A percentile compares a stretch with the other conserved stretches of the same genome.
phyloP scores from a whole-genome alignment of 1,140 invertebrate species.

The Nilaparvata lugens region DNA sequence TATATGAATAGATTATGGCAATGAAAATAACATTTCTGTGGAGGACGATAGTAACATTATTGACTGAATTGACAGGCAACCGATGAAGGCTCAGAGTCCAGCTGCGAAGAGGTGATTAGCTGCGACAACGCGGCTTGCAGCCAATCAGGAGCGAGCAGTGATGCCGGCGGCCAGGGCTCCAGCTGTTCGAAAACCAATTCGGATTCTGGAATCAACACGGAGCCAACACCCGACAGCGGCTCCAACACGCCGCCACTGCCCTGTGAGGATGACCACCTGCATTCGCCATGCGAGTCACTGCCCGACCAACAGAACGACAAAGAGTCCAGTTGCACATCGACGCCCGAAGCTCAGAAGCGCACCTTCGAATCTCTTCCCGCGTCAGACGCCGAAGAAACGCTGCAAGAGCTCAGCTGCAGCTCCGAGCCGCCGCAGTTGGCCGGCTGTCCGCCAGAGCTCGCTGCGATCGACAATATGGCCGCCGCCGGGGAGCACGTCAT shows the following conservation, averaged over 20 bases:
- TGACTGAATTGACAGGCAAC: conserved; percentile 17
- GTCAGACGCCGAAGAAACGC: background rate
- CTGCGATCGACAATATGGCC: too few species aligned
- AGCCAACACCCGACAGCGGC: conserved; percentile 23
- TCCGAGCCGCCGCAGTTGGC: background rate
- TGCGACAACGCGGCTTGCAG: conserved; percentile 12
- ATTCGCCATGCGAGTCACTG: conserved; percentile 1
- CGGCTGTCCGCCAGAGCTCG: background rate
- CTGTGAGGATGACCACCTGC: background rate
- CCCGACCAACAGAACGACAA: background rate
- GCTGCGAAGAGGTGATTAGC: conserved; percentile 21
- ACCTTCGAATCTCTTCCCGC: conserved; percentile 1
- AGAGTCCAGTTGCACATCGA: background rate
- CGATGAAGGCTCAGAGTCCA: conserved; percentile 27
- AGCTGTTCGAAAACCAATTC: conserved; percentile 24
- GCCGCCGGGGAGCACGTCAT: too few species aligned
- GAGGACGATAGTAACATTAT: too few species aligned
- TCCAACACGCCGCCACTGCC: conserved; percentile 16
- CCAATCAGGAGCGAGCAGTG: conserved; percentile 26
- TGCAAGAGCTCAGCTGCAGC: conserved; percentile 1
- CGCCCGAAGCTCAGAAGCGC: background rate
- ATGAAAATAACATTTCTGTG: too few species aligned
- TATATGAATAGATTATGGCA: too few species aligned
- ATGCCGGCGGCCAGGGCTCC: conserved; percentile 20
- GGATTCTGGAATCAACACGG: conserved; percentile 26